Evolutionary conservation across 1,140 invertebrate species (phyloP), one percentile per base, ranked within the genome.

Genomic region (Asbolus verrucosus): DNA sequence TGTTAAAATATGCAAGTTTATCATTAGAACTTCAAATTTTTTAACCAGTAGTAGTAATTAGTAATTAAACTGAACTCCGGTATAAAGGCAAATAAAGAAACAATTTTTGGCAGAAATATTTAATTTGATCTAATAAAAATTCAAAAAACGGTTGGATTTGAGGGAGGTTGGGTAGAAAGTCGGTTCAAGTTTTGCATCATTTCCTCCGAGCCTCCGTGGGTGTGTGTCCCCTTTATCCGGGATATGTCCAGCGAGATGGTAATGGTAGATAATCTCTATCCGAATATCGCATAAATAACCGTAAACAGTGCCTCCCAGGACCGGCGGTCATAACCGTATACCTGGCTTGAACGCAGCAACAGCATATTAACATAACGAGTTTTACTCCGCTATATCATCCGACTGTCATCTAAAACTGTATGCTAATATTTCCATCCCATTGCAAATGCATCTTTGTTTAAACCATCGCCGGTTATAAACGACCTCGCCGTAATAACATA

Each of bases 331-430:
- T 75, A 73, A 75, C 72, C 65, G 67, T 54, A 54, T 54, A 54
- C 46, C 46, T 54, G 61, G 16, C 60, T 21, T 36, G 59, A 62
- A 36, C 59, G 43, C 69, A 67, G 69, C 66, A 54, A 54, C 73
- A 68, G 59, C 66, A 65, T 73, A 80, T 80, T 80, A 81, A 73
- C 80, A 81, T 81, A 81, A 80, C 80, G 75, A 78, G 79, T 80
- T 77, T 73, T 72, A 76, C 70, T 75, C 74, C 71, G 70, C 69
- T 80, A 80, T 80, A 80, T 81, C 80, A 81, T 81, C 78, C 77
- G 70, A 74, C 71, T 79, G 79, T 80, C 79, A 80, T 80, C 79
- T 80, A 79, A 78, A 79, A 78, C 75, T 74, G 62, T 79, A 80
- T 79, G 79, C 78, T 80, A 80, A 80, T 80, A 80, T 73, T 78